These are phyloP conservation scores for Lasioglossum pauxillum DNA, from an alignment of 2,888 invertebrate species.

Conservation along the genomic window DNA sequence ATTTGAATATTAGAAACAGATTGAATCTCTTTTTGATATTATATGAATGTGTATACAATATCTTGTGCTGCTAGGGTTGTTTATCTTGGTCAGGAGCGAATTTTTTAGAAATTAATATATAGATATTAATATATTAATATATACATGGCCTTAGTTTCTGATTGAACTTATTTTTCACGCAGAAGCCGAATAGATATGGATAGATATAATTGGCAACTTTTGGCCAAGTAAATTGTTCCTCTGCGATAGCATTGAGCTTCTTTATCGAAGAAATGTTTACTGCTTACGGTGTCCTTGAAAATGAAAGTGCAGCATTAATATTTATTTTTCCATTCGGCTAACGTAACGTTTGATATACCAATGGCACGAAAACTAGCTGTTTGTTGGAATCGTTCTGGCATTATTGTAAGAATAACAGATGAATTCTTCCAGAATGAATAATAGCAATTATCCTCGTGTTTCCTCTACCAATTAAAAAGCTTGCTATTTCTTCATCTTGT, in stretches of 20 bases:
- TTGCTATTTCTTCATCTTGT: not conserved
- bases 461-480: not conserved
- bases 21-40: too few relatives aligned
- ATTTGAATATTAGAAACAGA: too few relatives aligned
- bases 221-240: not conserved
- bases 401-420: not conserved
- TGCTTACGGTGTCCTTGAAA: not conserved
- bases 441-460: not conserved
- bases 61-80: too few relatives aligned
- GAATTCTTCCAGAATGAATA: not conserved
- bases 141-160: not conserved
- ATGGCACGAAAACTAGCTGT: not conserved
- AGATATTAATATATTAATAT: not conserved
- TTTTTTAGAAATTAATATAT: not conserved
- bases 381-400: not conserved
- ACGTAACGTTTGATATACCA: not conserved
- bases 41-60: too few relatives aligned
- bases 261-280: not conserved
- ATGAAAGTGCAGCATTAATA: not conserved
- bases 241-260: not conserved
- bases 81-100: too few relatives aligned
- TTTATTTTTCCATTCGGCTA: not conserved
- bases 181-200: not conserved
- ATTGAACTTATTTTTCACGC: not conserved
- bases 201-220: not conserved